Evolutionary conservation across 1,140 invertebrate genomes (phyloP).

Genomic region (Maniola jurtina): DNA sequence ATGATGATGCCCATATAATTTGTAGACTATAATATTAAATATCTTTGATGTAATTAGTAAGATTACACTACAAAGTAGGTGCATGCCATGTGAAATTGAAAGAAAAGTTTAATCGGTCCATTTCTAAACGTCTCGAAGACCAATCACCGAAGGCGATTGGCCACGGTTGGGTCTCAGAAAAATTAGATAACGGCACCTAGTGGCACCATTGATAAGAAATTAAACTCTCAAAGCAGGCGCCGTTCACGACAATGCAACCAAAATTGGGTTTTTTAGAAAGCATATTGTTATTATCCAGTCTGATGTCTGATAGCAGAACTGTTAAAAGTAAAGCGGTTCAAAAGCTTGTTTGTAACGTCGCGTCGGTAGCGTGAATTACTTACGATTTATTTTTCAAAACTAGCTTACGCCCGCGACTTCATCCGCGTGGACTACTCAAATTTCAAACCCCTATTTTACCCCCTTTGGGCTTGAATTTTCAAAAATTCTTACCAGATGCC

Average conservation of each 20-base stretch:
- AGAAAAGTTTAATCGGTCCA: constrained; percentile 22
- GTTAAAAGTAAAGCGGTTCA: constrained; percentile 14
- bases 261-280: constrained; percentile 61
- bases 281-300: constrained; percentile 43
- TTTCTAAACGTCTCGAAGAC: constrained; percentile 17
- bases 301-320: constrained; percentile 18
- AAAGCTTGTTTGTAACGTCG: neutral
- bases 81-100: constrained; percentile 11
- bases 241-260: constrained; percentile 41
- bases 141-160: constrained; percentile 44
- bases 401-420: no score
- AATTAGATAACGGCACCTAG: constrained; percentile 60
- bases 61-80: no score
- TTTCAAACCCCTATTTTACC: no score
- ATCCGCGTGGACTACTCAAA: no score
- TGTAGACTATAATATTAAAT: no score
- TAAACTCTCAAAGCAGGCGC: constrained; percentile 45
- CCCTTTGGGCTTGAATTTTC: no score
- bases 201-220: constrained; percentile 62
- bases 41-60: no score
- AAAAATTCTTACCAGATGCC: no score
- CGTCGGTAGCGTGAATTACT: neutral
- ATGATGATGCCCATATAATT: no score
- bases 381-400: neutral
- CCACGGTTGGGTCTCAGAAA: constrained; percentile 52